phyloP scores from a whole-genome alignment of 2,888 invertebrate genomes.

The Hofmannophila pseudospretella region DNA sequence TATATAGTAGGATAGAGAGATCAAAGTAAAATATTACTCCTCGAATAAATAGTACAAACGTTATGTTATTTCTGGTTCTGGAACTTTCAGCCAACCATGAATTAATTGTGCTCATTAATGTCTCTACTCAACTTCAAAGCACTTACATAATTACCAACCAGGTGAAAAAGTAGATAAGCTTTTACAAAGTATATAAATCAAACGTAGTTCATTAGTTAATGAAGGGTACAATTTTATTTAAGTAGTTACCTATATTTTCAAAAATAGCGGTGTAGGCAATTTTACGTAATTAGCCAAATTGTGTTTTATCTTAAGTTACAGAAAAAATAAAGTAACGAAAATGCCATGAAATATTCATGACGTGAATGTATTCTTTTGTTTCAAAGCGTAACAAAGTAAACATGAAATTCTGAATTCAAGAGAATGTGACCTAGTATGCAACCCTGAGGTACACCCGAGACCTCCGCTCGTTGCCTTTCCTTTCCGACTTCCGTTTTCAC shows the following conservation, averaged over 20 bases:
- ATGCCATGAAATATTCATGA: too few species aligned
- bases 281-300: background rate
- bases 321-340: too few species aligned
- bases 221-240: too few species aligned
- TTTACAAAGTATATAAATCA: too few species aligned
- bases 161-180: background rate
- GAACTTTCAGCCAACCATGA: background rate
- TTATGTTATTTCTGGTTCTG: background rate
- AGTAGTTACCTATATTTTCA: too few species aligned
- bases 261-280: too few species aligned
- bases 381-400: background rate
- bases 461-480: conserved; percentile 2
- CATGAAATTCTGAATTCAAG: background rate
- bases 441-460: conserved; percentile 9
- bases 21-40: too few species aligned
- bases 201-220: too few species aligned
- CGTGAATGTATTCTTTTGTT: background rate
- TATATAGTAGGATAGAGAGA: too few species aligned
- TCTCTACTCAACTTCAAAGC: background rate
- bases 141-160: background rate
- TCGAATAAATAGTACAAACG: background rate
- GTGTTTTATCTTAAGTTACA: background rate
- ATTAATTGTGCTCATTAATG: background rate
- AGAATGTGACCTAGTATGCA: conserved; percentile 8
- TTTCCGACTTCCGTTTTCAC: conserved; percentile 7